Percentiles rank a stretch among this genome's conserved stretches.
Evolutionary conservation across 1,140 invertebrate genomes (phyloP).

Genomic region (Kradibia gibbosae): DNA sequence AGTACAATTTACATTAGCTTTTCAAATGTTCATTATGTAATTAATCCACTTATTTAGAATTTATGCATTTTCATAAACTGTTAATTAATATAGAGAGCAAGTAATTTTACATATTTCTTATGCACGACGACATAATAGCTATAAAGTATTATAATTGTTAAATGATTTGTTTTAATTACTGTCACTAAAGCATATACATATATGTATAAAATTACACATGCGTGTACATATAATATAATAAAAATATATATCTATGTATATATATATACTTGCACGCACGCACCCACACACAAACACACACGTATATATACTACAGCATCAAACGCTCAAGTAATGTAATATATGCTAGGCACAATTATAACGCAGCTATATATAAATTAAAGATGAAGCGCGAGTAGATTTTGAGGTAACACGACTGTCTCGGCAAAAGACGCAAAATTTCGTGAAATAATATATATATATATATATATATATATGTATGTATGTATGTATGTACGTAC

Average conservation of each 20-base stretch:
- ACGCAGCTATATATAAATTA: slow-evolving; percentile 32
- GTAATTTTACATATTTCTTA: slow-evolving; percentile 25
- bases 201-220: too few species aligned
- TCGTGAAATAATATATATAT: not conserved
- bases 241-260: not conserved
- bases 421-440: not conserved
- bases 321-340: slow-evolving; percentile 45
- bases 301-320: slow-evolving; percentile 27
- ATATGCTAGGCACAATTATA: slow-evolving; percentile 41
- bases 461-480: slow-evolving; percentile 4
- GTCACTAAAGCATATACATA: not conserved
- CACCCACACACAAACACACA: slow-evolving; percentile 52
- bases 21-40: too few species aligned
- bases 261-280: slow-evolving; percentile 52
- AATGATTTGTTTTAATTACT: not conserved
- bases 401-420: not conserved
- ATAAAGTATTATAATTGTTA: slow-evolving; percentile 19
- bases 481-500: slow-evolving; percentile 25
- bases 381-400: not conserved
- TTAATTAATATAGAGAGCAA: not conserved
- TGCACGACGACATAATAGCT: not conserved
- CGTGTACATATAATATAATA: not conserved
- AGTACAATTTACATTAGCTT: too few species aligned
- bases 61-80: too few species aligned
- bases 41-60: too few species aligned